These are phyloP conservation scores for Tuberolachnus salignus DNA, from an alignment of 2,888 invertebrate genomes.

Conservation along the genomic window DNA sequence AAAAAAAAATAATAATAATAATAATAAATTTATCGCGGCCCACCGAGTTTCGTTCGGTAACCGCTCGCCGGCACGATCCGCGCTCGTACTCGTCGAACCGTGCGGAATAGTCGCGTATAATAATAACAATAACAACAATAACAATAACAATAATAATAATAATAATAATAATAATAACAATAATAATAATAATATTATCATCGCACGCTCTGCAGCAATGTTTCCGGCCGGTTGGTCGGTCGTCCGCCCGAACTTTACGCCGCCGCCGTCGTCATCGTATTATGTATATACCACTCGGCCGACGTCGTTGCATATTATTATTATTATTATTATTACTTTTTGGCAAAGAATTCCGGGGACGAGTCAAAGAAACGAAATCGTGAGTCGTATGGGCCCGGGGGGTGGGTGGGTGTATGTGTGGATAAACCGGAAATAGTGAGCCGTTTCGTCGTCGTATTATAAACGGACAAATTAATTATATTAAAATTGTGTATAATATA, in stretches of 20 bases:
- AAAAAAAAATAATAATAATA: too few species aligned
- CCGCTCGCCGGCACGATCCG: too few species aligned
- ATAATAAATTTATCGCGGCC: too few species aligned
- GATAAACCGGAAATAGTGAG: too few species aligned
- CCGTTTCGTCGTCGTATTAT: not conserved
- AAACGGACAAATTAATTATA: slow-evolving; percentile 46
- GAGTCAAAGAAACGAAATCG: slow-evolving; percentile 34
- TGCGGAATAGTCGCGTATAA: slow-evolving; percentile 6
- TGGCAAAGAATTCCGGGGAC: slow-evolving; percentile 2
- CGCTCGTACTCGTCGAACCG: slow-evolving; percentile 4
- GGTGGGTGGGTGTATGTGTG: too few species aligned
- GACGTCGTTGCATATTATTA: not conserved
- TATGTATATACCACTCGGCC: too few species aligned
- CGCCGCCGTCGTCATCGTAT: not conserved
- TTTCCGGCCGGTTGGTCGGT: slow-evolving; percentile 32
- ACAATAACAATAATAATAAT: too few species aligned
- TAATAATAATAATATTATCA: not conserved
- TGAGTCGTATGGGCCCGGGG: too few species aligned
- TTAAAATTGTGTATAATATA: not conserved
- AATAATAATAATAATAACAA: too few species aligned
- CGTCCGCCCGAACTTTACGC: not conserved
- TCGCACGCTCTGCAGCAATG: not conserved
- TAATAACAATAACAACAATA: not conserved
- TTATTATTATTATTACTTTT: slow-evolving; percentile 30
- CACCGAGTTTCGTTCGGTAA: too few species aligned